A percentile compares a stretch with the other conserved stretches of the same genome.
phyloP scores from a whole-genome alignment of 2,888 invertebrate species.

The Teleogryllus oceanicus region DNA sequence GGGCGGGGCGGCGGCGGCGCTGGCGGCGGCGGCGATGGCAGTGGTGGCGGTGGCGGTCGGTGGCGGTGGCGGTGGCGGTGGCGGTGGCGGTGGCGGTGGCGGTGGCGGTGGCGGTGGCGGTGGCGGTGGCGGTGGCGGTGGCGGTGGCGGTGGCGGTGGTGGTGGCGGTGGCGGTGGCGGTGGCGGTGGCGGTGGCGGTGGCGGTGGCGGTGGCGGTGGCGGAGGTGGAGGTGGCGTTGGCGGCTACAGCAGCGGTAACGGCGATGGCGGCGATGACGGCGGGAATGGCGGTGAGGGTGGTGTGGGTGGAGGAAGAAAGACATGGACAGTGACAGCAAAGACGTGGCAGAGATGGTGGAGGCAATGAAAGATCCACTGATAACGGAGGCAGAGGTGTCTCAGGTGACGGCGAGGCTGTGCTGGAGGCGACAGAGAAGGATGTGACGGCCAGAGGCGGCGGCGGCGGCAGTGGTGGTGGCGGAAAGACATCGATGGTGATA shows the following conservation, averaged over 20 bases:
- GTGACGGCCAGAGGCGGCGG: conserved; percentile 42
- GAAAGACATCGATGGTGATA: too few species aligned
- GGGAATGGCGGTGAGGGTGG: conserved; percentile 18
- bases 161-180: neutral
- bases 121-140: neutral
- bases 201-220: conserved; percentile 28
- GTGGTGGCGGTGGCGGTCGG: too few species aligned
- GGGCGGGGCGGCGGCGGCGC: neutral
- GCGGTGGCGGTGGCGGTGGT: neutral
- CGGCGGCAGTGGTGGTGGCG: conserved; percentile 27
- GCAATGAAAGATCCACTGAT: too few species aligned
- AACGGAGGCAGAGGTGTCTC: too few species aligned
- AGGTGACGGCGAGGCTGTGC: too few species aligned
- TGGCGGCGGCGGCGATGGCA: too few species aligned
- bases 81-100: neutral
- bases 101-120: neutral
- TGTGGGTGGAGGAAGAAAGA: conserved; percentile 23
- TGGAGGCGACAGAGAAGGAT: too few species aligned
- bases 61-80: neutral
- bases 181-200: neutral
- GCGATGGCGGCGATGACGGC: neutral
- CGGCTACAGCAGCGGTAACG: neutral
- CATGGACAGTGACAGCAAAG: too few species aligned
- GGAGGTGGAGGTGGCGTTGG: neutral
- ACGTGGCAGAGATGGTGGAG: too few species aligned